Conservation (phyloP, 2,797 vertebrate genomes). For the Remorina albescens region DNA sequence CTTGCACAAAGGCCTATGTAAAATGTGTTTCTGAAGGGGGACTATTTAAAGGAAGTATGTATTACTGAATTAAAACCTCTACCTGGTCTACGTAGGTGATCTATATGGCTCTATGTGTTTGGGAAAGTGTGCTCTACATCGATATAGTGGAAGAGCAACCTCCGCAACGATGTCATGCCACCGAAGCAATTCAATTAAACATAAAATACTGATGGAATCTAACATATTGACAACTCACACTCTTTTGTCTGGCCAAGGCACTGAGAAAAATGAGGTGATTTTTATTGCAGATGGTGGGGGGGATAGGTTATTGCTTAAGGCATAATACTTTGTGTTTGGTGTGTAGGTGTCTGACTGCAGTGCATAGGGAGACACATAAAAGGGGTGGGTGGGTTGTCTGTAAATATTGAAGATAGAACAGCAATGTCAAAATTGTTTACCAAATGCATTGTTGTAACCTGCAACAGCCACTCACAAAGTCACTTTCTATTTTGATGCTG, state of each 20-base stretch:
- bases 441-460: conserved; percentile 63
- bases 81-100: neutral
- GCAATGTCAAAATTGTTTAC: conserved; percentile 69
- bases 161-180: neutral
- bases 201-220: conserved; percentile 58
- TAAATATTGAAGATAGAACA: conserved; percentile 55
- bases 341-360: conserved; percentile 36
- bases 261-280: conserved; percentile 39
- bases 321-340: conserved; percentile 34
- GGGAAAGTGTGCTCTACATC: conserved; percentile 4
- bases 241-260: conserved; percentile 34
- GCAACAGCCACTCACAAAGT: conserved; percentile 58
- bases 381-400: conserved; percentile 1
- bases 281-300: conserved; percentile 42
- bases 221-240: conserved; percentile 57
- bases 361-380: conserved; percentile 8
- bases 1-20: neutral
- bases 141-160: conserved; percentile 3
- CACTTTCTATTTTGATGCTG: conserved; percentile 69
- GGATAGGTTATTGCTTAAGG: conserved; percentile 34
- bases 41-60: neutral
- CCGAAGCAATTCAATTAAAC: conserved; percentile 59
- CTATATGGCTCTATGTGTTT: neutral
- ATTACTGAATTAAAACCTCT: conserved; percentile 1
- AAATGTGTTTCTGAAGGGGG: neutral